Percentiles rank a stretch among this genome's conserved stretches.
phyloP scores from a whole-genome alignment of 2,888 invertebrate species.

The Ecliptopera silaceata region DNA sequence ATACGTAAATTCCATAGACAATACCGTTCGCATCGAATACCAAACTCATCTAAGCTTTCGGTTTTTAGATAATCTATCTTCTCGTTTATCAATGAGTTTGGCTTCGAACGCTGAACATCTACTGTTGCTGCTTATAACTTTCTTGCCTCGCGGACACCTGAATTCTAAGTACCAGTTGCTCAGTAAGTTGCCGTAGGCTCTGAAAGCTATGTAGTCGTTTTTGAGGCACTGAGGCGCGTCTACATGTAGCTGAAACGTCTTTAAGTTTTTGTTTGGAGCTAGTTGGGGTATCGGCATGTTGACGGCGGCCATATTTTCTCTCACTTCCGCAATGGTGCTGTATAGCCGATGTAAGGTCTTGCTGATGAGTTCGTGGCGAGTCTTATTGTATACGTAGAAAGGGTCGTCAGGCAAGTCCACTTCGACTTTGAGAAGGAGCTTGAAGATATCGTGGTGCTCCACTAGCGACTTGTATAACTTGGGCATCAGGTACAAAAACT shows the following conservation, averaged over 20 bases:
- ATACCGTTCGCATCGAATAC: slow-evolving; percentile 45
- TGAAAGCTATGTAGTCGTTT: slow-evolving; percentile 84
- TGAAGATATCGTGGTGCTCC: slow-evolving; percentile 68
- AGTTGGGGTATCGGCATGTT: slow-evolving; percentile 62
- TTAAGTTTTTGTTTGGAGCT: slow-evolving; percentile 66
- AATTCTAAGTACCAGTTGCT: slow-evolving; percentile 83
- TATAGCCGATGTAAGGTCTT: slow-evolving; percentile 71
- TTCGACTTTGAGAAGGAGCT: slow-evolving; percentile 59
- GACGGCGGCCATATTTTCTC: slow-evolving; percentile 66
- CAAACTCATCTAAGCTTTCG: slow-evolving; percentile 36
- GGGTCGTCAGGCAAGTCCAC: slow-evolving; percentile 70
- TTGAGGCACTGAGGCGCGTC: slow-evolving; percentile 81
- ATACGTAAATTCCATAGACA: slow-evolving; percentile 55
- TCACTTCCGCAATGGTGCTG: slow-evolving; percentile 83
- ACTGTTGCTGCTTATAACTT: slow-evolving; percentile 46
- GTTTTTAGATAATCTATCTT: slow-evolving; percentile 49
- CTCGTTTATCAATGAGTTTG: slow-evolving; percentile 47
- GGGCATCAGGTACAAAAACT: slow-evolving; percentile 83
- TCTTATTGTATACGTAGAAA: slow-evolving; percentile 67
- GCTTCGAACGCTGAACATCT: slow-evolving; percentile 57
- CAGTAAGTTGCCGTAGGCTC: slow-evolving; percentile 82
- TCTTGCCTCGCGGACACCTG: slow-evolving; percentile 63
- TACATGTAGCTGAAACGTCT: slow-evolving; percentile 62
- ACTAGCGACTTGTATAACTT: slow-evolving; percentile 79
- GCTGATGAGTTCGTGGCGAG: slow-evolving; percentile 66